Conservation (phyloP, 2,113 vertebrate genomes). For the Chrysemys picta region DNA sequence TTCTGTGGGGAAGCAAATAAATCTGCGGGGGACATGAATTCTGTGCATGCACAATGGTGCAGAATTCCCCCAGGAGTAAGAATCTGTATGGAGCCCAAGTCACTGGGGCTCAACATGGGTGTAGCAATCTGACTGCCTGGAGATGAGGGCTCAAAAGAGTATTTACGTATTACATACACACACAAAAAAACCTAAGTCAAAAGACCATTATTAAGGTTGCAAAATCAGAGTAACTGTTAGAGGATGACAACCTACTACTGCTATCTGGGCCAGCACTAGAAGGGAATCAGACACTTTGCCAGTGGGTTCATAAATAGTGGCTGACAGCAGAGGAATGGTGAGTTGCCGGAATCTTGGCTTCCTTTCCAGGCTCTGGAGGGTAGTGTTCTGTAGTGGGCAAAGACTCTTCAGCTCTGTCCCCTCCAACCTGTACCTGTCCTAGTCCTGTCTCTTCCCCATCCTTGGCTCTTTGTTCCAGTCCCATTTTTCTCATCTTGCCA, state of each 20-base stretch:
- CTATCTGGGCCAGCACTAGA: neutral
- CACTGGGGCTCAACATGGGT: neutral
- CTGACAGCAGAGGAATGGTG: neutral
- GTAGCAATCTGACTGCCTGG: accelerated
- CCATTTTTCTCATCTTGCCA: neutral
- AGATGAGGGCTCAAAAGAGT: neutral
- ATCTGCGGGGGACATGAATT: too few species aligned
- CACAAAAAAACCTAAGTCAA: accelerated
- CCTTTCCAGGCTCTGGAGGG: neutral
- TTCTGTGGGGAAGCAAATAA: too few species aligned
- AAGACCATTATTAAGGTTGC: neutral
- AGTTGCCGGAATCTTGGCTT: neutral
- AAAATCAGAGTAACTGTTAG: neutral
- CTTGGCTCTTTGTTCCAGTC: neutral
- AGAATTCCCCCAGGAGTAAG: too few species aligned
- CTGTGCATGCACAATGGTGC: too few species aligned
- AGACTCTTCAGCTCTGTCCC: too few species aligned
- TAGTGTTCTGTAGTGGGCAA: neutral
- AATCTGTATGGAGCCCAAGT: neutral
- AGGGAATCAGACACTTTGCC: neutral
- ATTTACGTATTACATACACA: neutral
- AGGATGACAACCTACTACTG: too few species aligned
- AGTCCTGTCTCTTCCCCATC: neutral
- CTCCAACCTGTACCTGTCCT: too few species aligned
- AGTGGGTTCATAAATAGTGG: neutral